Evolutionary conservation across 92 coral and sea anemone species (phyloP), one percentile per base, ranked within the genome.

Genomic region (Heliopora coerulea): DNA sequence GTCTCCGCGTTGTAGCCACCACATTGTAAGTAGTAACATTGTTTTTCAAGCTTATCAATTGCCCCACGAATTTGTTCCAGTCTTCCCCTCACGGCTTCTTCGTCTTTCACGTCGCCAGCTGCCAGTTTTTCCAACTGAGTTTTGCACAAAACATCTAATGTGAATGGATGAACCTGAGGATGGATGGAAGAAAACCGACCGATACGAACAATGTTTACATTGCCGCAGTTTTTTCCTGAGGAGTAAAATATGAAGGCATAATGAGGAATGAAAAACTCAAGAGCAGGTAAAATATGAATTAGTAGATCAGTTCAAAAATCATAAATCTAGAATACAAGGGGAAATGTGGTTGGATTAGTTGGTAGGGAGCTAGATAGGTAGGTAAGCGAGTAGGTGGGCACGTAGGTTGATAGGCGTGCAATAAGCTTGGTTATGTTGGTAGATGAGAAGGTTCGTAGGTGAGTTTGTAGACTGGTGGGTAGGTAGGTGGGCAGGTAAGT

Each of bases 181-280:
- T 83, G 88, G 28, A 89, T 81, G 28, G 82, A 77, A 14, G 96
- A 87, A 56, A 80, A 83, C 2, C 97, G 96, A 41, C 98, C 98
- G 8, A 93, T 87, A 32, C 98, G 88, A 30, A 91, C 88, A 20
- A 62, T 9, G 35, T 81, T 64, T 41, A 92, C 74, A 56, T 81
- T 88, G 40, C 97, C 97, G 27, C 97, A 92, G 79, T 92, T 92
- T 9, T 48, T 78, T 20, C 74, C 80, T 59, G 56, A 4, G 18
- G 68, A 12, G 68, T 54, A 65, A 54, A 54, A 54, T 1, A n/a
- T n/a, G 60, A 4, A 9, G 23, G 19, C 12, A 54, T 8, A 3
- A 54, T 54, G 4, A 19, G 10, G 23, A 54, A 11, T 19, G 9
- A 21, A 19, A 54, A 54, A 1, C 12, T 21, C 4, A 11, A 54